Base-by-base conservation (phyloP, 2,888 invertebrate species). In the Melipona bicolor region DNA sequence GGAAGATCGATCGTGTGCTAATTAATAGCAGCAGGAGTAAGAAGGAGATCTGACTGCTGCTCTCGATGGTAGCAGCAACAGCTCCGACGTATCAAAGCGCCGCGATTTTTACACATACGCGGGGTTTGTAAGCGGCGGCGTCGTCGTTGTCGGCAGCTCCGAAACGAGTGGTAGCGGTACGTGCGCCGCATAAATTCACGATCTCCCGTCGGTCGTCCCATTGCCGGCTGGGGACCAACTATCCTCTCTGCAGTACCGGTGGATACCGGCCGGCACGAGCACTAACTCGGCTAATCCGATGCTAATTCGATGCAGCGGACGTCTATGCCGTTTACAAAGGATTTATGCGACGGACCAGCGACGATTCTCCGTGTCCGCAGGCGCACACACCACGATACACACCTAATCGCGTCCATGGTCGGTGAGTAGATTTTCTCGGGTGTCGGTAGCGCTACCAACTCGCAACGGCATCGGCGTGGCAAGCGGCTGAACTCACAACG, bases 251-350 rank as follows among this genome's bases (percentile, higher is more conserved):
- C 64, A 50, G 69, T 17, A 77, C 81, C 76, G 36, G 69, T 62
- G 83, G 84, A 87, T 87, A 83, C 67, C 77, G 85, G n/a, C 80
- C 81, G 81, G 67, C 59, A 72, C 72, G 82, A 74, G 59, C 79
- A 68, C 90, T 89, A 92, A 92, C 92, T 92, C 90, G 92, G 91
- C 90, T 93, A 93, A 92, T 92, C 91, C 88, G 81, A 93, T 92
- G 93, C 91, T 92, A 92, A 93, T 93, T 92, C 90, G 88, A 93
- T 91, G 91, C 92, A 89, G 90, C 87, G 85, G 88, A 87, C 90
- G 85, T 87, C 88, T 90, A 90, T 91, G 87, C 88, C 87, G 89
- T 90, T 89, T 82, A 91, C 91, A 92, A 92, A 92, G 86, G 91
- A 88, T 91, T 91, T 89, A 87, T 87, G 81, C 71, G 80, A 73